Base-by-base conservation (phyloP, 92 coral and sea anemone genomes). In the Porites cylindrica region DNA sequence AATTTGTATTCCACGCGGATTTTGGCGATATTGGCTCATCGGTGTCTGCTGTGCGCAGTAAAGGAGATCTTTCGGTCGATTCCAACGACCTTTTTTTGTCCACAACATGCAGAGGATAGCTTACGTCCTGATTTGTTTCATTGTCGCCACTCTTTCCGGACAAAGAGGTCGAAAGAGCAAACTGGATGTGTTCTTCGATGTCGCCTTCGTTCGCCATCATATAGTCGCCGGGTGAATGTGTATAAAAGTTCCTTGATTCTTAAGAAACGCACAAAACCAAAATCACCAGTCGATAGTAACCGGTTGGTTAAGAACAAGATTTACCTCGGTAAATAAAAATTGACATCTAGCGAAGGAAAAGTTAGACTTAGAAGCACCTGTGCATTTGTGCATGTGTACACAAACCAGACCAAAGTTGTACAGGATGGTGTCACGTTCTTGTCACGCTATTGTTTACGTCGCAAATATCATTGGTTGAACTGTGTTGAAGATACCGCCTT, bases 1-100 rank as follows among this genome's bases (percentile, higher is more conserved):
- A 95, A 21, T 90, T 88, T 3, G 86, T 72, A 77, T 85, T 82
- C 85, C 93, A 90, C 10, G 93, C 84, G 7, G 92, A 82, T 13
- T 91, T 43, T 51, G 82, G 85, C 8, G 94, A 86, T n/a, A 82
- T 10, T 16, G 83, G 24, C 14, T 77, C 83, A 1, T 77, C 83
- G 13, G 77, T 62, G 20, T 89, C 92, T 61, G 64, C 72, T 4
- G 53, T 86, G 10, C 80, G 87, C 11, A 82, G 50, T 24, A 91
- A 66, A 9, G 74, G 92, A 10, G 81, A 69, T 20, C 88, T 85
- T 72, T 71, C 72, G 17, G 82, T 68, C 11, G 86, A 66, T 10
- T 83, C 75, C 24, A 63, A 54, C 10, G 70, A 53, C 66, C 84
- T 59, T 53, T 79, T 79, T 47, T 7, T 56, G 82, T 61, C 79